Conservation (phyloP, 2,888 invertebrate species). For the Noctua comes region DNA sequence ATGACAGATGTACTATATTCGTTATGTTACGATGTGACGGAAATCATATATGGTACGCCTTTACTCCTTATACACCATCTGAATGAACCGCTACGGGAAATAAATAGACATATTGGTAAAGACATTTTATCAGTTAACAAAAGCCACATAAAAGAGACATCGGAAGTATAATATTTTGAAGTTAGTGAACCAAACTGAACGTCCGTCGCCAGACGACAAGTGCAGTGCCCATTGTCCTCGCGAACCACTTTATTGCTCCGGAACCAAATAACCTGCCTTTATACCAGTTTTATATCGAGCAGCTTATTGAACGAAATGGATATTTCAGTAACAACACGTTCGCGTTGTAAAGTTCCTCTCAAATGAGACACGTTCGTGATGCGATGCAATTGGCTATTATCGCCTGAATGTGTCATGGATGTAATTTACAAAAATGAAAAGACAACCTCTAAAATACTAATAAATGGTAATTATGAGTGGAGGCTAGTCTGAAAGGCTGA, state of each 20-base stretch:
- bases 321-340: slow-evolving; percentile 57
- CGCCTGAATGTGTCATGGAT: slow-evolving; percentile 7
- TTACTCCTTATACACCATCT: neutral
- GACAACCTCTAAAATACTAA: neutral
- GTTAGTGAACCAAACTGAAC: slow-evolving; percentile 62
- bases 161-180: slow-evolving; percentile 62
- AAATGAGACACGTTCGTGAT: slow-evolving; percentile 51
- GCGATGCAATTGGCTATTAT: slow-evolving; percentile 43
- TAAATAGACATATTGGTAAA: slow-evolving; percentile 27
- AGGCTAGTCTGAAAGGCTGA: neutral
- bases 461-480: neutral
- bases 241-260: slow-evolving; percentile 85
- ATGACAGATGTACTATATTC: slow-evolving; percentile 3
- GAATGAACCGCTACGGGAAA: neutral
- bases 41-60: neutral
- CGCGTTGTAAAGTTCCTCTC: slow-evolving; percentile 45
- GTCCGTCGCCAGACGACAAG: slow-evolving; percentile 69
- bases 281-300: slow-evolving; percentile 83
- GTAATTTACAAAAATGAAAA: neutral
- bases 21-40: neutral
- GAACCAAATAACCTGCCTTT: slow-evolving; percentile 87
- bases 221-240: slow-evolving; percentile 86
- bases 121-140: slow-evolving; percentile 41
- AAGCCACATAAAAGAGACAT: slow-evolving; percentile 42
- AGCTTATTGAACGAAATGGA: slow-evolving; percentile 78